Evolutionary conservation across 1,140 invertebrate species (phyloP).

Genomic region (Caligus rogercresseyi): DNA sequence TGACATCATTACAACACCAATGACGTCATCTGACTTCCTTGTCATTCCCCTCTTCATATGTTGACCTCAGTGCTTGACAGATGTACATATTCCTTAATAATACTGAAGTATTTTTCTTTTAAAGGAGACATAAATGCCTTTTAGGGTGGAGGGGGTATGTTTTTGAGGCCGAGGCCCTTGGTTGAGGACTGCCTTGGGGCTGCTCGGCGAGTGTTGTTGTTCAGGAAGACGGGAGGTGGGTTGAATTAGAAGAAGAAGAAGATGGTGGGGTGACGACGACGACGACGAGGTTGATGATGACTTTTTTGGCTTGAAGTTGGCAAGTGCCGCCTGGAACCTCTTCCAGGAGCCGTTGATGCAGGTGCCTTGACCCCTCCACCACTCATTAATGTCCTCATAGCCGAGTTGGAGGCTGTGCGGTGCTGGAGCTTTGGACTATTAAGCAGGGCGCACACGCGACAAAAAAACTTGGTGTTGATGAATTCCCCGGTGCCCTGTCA

Average conservation of each 20-base stretch:
- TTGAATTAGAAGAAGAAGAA: slow-evolving; percentile 28
- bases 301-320: slow-evolving; percentile 25
- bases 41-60: too few species aligned
- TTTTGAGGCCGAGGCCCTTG: too few species aligned
- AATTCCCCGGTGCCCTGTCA: slow-evolving; percentile 81
- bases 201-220: too few species aligned
- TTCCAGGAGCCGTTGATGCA: slow-evolving; percentile 49
- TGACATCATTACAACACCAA: too few species aligned
- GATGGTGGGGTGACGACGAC: slow-evolving; percentile 37
- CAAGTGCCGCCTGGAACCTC: slow-evolving; percentile 23
- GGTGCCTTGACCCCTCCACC: slow-evolving; percentile 60
- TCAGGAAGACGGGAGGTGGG: too few species aligned
- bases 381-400: slow-evolving; percentile 62
- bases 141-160: too few species aligned
- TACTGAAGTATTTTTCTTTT: too few species aligned
- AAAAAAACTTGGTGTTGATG: slow-evolving; percentile 88
- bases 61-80: too few species aligned
- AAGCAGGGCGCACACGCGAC: slow-evolving; percentile 72
- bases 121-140: too few species aligned
- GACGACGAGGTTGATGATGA: slow-evolving; percentile 35
- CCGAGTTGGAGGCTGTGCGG: slow-evolving; percentile 21
- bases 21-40: too few species aligned
- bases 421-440: slow-evolving; percentile 40
- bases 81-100: too few species aligned
- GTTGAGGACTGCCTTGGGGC: too few species aligned